Evolutionary conservation across 2,797 vertebrate genomes (phyloP).

Genomic region (Semotilus atromaculatus): DNA sequence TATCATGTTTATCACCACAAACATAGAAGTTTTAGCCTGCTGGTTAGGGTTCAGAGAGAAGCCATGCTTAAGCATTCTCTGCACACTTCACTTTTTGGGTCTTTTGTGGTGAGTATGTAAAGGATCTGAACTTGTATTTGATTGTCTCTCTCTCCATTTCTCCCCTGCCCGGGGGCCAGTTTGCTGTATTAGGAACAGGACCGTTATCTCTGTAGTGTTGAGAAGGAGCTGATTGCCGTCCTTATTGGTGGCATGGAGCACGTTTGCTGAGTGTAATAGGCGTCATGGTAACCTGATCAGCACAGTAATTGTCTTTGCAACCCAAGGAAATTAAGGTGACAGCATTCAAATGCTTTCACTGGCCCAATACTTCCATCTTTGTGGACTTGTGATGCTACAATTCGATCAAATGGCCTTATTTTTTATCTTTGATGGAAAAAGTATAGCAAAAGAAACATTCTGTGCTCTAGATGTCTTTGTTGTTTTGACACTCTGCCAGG

Average conservation of each 20-base stretch:
- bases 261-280: conserved; percentile 74
- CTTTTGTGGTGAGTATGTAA: conserved; percentile 63
- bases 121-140: conserved; percentile 70
- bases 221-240: conserved; percentile 73
- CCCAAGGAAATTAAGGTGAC: conserved; percentile 74
- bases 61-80: conserved; percentile 4
- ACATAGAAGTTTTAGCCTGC: background rate
- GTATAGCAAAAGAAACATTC: background rate
- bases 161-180: conserved; percentile 68
- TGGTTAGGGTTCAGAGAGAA: background rate
- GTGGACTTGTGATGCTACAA: conserved; percentile 52
- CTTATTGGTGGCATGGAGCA: conserved; percentile 75
- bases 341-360: conserved; percentile 67
- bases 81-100: conserved; percentile 9
- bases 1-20: conserved; percentile 7
- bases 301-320: conserved; percentile 77
- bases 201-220: conserved; percentile 73
- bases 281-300: conserved; percentile 77
- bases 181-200: conserved; percentile 75
- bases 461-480: background rate
- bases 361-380: conserved; percentile 57
- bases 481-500: background rate
- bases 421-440: conserved; percentile 51
- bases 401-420: conserved; percentile 63
- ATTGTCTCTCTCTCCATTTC: conserved; percentile 65